These are phyloP conservation scores for Shargacucullia verbasci DNA, from an alignment of 2,888 invertebrate species.

Conservation along the genomic window DNA sequence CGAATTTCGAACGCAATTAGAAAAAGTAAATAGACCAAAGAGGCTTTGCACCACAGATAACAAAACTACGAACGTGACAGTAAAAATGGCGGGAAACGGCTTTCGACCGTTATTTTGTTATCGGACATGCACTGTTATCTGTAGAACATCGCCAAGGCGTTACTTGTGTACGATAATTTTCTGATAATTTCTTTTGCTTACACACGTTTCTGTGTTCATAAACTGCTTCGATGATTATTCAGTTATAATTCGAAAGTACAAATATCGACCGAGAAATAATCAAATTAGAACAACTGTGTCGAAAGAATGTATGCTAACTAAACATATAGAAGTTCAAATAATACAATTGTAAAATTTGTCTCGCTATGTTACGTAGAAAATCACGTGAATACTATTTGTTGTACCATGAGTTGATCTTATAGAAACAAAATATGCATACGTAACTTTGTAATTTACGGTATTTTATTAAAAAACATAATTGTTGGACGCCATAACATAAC, in stretches of 20 bases:
- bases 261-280: slow-evolving; percentile 34
- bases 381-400: slow-evolving; percentile 40
- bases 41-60: slow-evolving; percentile 71
- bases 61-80: slow-evolving; percentile 66
- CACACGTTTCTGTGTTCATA: slow-evolving; percentile 55
- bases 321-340: slow-evolving; percentile 24
- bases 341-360: slow-evolving; percentile 34
- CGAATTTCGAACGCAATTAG: slow-evolving; percentile 70
- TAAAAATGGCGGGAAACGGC: slow-evolving; percentile 75
- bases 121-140: slow-evolving; percentile 75
- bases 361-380: slow-evolving; percentile 34
- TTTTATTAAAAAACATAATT: slow-evolving; percentile 44
- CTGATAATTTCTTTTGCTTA: slow-evolving; percentile 66
- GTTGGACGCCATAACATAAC: slow-evolving; percentile 30
- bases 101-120: slow-evolving; percentile 77
- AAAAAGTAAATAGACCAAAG: slow-evolving; percentile 76
- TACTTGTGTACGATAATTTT: slow-evolving; percentile 65
- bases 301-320: slow-evolving; percentile 34
- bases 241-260: slow-evolving; percentile 30
- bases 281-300: slow-evolving; percentile 23
- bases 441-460: slow-evolving; percentile 34
- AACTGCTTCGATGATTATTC: slow-evolving; percentile 40
- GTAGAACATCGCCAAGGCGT: slow-evolving; percentile 71
- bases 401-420: slow-evolving; percentile 15
- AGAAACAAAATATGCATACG: slow-evolving; percentile 32